Conservation (phyloP, 2,888 invertebrate genomes). For the Epinotia bilunana region DNA sequence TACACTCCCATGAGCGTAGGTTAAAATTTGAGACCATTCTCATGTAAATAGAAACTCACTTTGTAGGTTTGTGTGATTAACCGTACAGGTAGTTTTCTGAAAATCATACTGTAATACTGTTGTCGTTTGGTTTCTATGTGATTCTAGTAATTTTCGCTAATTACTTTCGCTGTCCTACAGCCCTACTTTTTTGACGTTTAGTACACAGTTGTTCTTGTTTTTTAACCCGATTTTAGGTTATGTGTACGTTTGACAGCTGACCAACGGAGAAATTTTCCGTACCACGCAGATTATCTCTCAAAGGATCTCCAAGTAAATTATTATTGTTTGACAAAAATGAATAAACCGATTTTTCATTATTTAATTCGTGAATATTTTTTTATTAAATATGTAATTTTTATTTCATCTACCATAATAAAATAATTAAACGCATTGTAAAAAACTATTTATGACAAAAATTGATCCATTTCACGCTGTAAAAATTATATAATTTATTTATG, state of each 20-base stretch:
- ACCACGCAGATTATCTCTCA: neutral
- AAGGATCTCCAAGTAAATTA: neutral
- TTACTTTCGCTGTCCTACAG: neutral
- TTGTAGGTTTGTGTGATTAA: conserved; percentile 22
- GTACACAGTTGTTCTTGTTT: neutral
- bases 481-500: too few relatives aligned
- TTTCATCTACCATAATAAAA: too few relatives aligned
- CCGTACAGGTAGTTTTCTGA: conserved; percentile 28
- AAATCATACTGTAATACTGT: conserved; percentile 28
- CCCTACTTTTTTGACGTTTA: conserved; percentile 1
- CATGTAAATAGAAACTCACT: conserved; percentile 9
- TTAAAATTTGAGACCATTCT: too few relatives aligned
- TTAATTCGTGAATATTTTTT: too few relatives aligned
- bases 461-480: neutral
- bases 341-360: neutral
- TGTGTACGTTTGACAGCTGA: neutral
- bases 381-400: too few relatives aligned
- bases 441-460: neutral
- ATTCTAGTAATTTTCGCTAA: neutral
- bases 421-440: too few relatives aligned
- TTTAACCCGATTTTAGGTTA: conserved; percentile 3
- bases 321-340: neutral
- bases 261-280: neutral
- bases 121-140: neutral
- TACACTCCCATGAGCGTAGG: too few relatives aligned